Evolutionary conservation across 2,888 invertebrate species (phyloP).

Genomic region (Branchipolynoe longqiensis): DNA sequence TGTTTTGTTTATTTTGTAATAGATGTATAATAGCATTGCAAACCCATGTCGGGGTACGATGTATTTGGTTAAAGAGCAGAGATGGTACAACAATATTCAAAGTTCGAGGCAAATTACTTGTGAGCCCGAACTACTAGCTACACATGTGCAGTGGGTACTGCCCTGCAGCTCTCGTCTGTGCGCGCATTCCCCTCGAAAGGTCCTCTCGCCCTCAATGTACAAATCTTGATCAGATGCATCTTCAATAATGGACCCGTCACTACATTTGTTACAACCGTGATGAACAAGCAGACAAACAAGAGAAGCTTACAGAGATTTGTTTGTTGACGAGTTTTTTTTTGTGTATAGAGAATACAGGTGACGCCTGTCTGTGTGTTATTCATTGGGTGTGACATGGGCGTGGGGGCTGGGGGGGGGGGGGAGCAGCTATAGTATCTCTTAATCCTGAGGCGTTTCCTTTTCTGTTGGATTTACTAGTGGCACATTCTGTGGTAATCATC

Average conservation of each 20-base stretch:
- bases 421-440: neutral
- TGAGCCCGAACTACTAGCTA: neutral
- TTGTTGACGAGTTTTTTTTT: neutral
- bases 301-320: constrained; percentile 23
- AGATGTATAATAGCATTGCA: constrained; percentile 21
- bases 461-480: constrained; percentile 21
- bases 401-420: neutral
- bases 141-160: neutral
- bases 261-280: neutral
- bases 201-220: neutral
- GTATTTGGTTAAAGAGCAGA: constrained; percentile 12
- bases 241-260: neutral
- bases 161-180: neutral
- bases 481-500: constrained; percentile 4
- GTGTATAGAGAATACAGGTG: neutral
- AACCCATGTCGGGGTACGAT: neutral
- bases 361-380: neutral
- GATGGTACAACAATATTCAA: neutral
- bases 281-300: neutral
- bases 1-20: constrained; percentile 27
- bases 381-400: constrained; percentile 5
- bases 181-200: neutral
- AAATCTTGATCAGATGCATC: neutral
- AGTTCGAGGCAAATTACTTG: neutral
- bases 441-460: constrained; percentile 8